These are phyloP conservation scores for Strigops habroptila DNA, from an alignment of 2,113 vertebrate species.

Conservation along the genomic window DNA sequence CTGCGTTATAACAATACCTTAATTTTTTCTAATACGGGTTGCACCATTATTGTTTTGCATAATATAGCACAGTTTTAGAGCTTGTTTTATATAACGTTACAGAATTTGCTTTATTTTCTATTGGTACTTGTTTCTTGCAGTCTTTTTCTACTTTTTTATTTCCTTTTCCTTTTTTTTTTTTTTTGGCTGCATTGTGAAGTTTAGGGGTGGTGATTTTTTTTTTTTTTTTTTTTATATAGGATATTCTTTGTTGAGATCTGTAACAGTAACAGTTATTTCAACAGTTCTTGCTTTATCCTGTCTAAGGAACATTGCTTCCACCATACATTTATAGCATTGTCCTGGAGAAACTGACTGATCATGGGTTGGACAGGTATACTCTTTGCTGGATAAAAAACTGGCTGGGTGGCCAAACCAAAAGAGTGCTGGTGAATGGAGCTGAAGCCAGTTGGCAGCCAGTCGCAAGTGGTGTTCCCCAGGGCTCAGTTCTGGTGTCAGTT, in stretches of 20 bases:
- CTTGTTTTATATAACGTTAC: background rate
- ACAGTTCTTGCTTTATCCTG: background rate
- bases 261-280: background rate
- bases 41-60: background rate
- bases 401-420: rapidly evolving
- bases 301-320: background rate
- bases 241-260: background rate
- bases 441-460: background rate
- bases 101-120: background rate
- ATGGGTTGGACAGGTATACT: rapidly evolving
- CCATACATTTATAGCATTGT: background rate
- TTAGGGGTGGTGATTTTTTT: rapidly evolving
- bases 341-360: background rate
- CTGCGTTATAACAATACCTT: background rate
- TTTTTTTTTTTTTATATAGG: rapidly evolving
- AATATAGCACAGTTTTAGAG: background rate
- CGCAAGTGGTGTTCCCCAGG: background rate
- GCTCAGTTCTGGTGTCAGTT: background rate
- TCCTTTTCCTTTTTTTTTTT: background rate
- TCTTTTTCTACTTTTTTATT: background rate
- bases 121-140: background rate
- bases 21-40: background rate
- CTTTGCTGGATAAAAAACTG: background rate
- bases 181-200: background rate
- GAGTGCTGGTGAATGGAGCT: background rate